These are phyloP conservation scores for Diadegma fenestrale DNA, from an alignment of 2,888 invertebrate genomes.

Conservation along the genomic window DNA sequence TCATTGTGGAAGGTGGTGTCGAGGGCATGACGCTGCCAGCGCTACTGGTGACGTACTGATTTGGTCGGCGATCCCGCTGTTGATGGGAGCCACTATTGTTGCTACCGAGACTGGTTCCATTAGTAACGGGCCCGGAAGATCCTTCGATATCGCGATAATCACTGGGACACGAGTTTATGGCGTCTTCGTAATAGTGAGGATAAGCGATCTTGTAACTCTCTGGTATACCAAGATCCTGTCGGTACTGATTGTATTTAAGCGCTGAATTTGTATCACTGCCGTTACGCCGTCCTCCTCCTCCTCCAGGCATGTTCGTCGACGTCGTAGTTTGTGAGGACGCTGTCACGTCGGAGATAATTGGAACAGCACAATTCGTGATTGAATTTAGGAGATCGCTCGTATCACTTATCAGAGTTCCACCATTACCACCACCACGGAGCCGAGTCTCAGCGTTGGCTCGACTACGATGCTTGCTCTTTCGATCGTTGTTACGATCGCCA, in stretches of 20 bases:
- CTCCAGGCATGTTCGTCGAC: slow-evolving; percentile 20
- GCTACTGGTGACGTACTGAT: slow-evolving; percentile 67
- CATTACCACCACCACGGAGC: slow-evolving; percentile 51
- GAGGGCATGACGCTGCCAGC: slow-evolving; percentile 10
- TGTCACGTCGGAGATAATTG: slow-evolving; percentile 33
- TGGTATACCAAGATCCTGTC: slow-evolving; percentile 80
- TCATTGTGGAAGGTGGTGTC: slow-evolving; percentile 45
- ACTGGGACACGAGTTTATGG: slow-evolving; percentile 72
- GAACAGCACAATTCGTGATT: slow-evolving; percentile 32
- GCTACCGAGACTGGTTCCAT: slow-evolving; percentile 40
- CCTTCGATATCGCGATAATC: slow-evolving; percentile 72
- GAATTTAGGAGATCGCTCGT: slow-evolving; percentile 59
- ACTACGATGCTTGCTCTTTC: slow-evolving; percentile 78
- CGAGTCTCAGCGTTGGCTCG: slow-evolving; percentile 60
- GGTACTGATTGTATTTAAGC: slow-evolving; percentile 77
- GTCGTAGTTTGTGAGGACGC: slow-evolving; percentile 37
- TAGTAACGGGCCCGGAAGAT: slow-evolving; percentile 5
- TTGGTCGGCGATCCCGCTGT: slow-evolving; percentile 66
- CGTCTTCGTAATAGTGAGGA: slow-evolving; percentile 83
- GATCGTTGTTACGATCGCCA: slow-evolving; percentile 74
- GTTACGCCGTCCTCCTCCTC: slow-evolving; percentile 24
- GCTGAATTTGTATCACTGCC: slow-evolving; percentile 35
- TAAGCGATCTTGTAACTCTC: slow-evolving; percentile 83
- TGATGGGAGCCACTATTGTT: slow-evolving; percentile 62
- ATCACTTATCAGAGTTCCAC: slow-evolving; percentile 33